These are phyloP conservation scores for Acomys russatus DNA, from an alignment of 2,797 vertebrate genomes.

Conservation along the genomic window DNA sequence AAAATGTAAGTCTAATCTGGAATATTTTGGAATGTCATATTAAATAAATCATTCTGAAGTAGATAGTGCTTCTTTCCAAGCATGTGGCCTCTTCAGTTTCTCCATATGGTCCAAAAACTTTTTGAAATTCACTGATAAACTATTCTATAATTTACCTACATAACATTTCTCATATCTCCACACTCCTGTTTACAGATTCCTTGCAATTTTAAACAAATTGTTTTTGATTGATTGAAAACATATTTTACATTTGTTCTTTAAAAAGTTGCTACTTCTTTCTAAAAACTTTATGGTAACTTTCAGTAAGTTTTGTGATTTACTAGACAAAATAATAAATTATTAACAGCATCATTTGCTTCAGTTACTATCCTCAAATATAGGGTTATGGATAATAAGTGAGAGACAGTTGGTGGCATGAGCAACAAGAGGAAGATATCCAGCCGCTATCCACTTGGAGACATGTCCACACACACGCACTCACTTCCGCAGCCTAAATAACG, in stretches of 20 bases:
- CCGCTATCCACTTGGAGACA: slow-evolving; percentile 29
- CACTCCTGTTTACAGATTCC: not conserved
- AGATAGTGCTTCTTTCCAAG: not conserved
- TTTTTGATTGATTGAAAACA: slow-evolving; percentile 15
- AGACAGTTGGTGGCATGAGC: slow-evolving; percentile 52
- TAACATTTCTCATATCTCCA: not conserved
- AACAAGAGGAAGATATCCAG: slow-evolving; percentile 63
- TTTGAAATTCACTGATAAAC: not conserved
- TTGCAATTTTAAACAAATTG: not conserved
- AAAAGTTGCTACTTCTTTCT: not conserved
- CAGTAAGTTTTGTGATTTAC: not conserved
- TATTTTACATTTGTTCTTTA: not conserved
- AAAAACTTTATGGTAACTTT: not conserved
- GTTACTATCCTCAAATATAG: not conserved
- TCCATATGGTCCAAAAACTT: not conserved
- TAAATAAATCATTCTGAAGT: not conserved
- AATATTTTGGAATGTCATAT: not conserved
- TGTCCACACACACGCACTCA: slow-evolving; percentile 64
- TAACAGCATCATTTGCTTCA: not conserved
- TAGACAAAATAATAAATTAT: not conserved
- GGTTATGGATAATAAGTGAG: not conserved
- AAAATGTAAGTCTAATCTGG: not conserved
- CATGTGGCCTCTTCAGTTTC: not conserved
- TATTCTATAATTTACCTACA: not conserved
- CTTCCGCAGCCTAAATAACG: slow-evolving; percentile 53